Evolutionary conservation across 2,113 vertebrate species (phyloP), one percentile per base, ranked within the genome.

Genomic region (Gorsachius goisagi): DNA sequence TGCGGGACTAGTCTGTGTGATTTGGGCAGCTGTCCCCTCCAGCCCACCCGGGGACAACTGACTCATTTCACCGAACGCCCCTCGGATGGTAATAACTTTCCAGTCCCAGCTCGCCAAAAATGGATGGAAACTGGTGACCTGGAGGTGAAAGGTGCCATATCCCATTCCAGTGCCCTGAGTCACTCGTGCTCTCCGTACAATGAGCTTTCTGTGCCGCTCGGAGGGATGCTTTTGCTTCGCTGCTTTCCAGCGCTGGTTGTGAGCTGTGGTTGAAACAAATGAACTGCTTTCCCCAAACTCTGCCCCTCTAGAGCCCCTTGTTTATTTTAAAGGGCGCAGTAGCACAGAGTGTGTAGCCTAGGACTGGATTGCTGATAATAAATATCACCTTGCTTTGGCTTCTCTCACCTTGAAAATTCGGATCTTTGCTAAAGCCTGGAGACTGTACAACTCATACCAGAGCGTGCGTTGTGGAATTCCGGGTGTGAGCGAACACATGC

Each of bases 121-220:
- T 78, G 92, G 88, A 53, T 92, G 88, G 64, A 94, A 60, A 85
- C 5, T 7, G 9, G 64, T 60, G 52, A 96, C 96, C 91, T 50
- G 88, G 83, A 86, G 44, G 74, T 95, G 95, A 96, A 96, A 93
- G 95, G 92, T 87, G 94, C 89, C 28, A 0, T 24, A 16, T 68
- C 39, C 82, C 89, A 58, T 95, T 93, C 96, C 96, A 97, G 49
- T 28, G 85, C 78, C 82, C 76, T 89, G 92, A 96, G 75, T 95
- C 91, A 95, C 75, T 90, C 0, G 1, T 23, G 37, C 33, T 52
- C 5, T n/a, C n/a, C 1, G 63, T n/a, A 89, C 92, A 95, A 93
- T 85, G 75, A 91, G 73, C 49, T 85, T 76, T 94, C 92, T 93
- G 74, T 90, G 71, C 35, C 2, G 2, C 27, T 15, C 41, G n/a